Percentiles rank a stretch among this genome's conserved stretches.
Conservation (phyloP, 2,888 invertebrate genomes). For the Acanthosepion esculentum region DNA sequence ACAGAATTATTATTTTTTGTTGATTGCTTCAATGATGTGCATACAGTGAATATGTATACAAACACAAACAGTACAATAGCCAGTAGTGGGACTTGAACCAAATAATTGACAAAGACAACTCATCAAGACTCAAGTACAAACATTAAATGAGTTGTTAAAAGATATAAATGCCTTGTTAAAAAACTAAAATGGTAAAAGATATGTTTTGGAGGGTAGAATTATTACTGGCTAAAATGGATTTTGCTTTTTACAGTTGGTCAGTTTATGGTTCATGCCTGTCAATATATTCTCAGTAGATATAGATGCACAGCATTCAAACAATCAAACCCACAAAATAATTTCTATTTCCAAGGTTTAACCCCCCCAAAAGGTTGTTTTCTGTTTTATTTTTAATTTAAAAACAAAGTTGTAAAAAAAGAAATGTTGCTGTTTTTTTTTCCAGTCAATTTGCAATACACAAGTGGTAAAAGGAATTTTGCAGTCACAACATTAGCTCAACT, state of each 20-base stretch:
- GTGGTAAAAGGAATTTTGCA: conserved; percentile 1
- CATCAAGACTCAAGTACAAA: background rate
- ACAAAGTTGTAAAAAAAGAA: no score
- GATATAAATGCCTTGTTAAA: background rate
- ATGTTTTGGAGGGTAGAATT: background rate
- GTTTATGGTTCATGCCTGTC: background rate
- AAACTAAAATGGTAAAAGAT: background rate
- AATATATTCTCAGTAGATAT: background rate
- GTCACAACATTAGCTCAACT: conserved; percentile 14
- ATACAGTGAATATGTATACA: background rate
- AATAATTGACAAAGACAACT: background rate
- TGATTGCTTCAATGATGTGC: background rate
- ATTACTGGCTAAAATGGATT: background rate
- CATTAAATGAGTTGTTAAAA: background rate
- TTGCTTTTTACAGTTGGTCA: background rate
- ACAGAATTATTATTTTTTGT: background rate
- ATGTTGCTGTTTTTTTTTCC: background rate
- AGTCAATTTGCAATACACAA: background rate
- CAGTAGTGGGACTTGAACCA: background rate
- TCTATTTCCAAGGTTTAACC: no score
- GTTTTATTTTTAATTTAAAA: no score
- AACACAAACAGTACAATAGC: background rate
- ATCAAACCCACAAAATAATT: no score
- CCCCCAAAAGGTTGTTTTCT: no score
- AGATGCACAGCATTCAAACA: background rate